Evolutionary conservation across 92 coral and sea anemone genomes (phyloP).

Genomic region (Anthopleura xanthogrammica): DNA sequence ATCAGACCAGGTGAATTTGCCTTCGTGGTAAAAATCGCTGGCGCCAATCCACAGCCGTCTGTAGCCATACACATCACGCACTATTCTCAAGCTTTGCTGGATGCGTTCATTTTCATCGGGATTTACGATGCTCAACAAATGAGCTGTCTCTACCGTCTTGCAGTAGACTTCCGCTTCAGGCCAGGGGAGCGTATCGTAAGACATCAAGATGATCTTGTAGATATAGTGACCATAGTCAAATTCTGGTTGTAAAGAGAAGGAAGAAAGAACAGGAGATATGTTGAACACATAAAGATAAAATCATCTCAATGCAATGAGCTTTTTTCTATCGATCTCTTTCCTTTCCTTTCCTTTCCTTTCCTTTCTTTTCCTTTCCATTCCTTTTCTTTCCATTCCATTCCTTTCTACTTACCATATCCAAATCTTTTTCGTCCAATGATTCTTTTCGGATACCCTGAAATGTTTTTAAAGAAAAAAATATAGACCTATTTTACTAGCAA

Average conservation of each 20-base stretch:
- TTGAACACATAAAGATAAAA: too few relatives aligned
- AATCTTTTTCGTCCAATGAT: slow-evolving; percentile 28
- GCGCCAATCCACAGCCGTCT: slow-evolving; percentile 69
- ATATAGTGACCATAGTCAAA: slow-evolving; percentile 48
- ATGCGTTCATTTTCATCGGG: slow-evolving; percentile 35
- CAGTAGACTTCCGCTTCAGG: slow-evolving; percentile 73
- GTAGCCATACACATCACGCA: slow-evolving; percentile 46
- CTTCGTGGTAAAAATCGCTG: slow-evolving; percentile 45
- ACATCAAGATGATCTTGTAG: slow-evolving; percentile 57
- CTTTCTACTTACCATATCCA: slow-evolving; percentile 46
- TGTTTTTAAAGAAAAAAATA: neutral
- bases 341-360: too few relatives aligned
- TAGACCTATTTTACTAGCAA: neutral
- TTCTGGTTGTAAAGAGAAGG: slow-evolving; percentile 22
- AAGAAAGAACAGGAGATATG: neutral
- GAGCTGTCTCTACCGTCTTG: slow-evolving; percentile 52
- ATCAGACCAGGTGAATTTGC: slow-evolving; percentile 56
- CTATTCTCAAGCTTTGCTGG: slow-evolving; percentile 25
- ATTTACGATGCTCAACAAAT: slow-evolving; percentile 38
- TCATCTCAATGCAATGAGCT: too few relatives aligned
- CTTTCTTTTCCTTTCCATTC: too few relatives aligned
- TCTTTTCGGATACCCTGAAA: slow-evolving; percentile 44
- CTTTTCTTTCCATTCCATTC: too few relatives aligned
- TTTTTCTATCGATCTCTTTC: too few relatives aligned
- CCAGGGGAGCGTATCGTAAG: slow-evolving; percentile 66